Percentiles rank a stretch among this genome's conserved stretches.
phyloP scores from a whole-genome alignment of 2,797 vertebrate species.

The Zalophus californianus region DNA sequence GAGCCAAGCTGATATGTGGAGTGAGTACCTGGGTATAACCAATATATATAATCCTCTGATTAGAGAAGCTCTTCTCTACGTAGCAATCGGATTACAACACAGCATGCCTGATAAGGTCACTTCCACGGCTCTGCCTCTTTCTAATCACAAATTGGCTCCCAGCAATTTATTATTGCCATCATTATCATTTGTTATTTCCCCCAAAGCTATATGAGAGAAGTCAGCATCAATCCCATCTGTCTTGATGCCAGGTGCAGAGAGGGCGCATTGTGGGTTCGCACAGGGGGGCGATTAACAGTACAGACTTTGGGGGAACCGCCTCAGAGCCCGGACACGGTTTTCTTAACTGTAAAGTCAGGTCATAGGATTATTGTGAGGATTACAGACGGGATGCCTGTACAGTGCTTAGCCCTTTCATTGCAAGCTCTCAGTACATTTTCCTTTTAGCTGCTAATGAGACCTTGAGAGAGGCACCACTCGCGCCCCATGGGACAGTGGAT shows the following conservation, averaged over 20 bases:
- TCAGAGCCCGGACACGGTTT: background rate
- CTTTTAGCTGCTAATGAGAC: background rate
- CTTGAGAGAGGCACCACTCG: background rate
- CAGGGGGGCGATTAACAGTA: background rate
- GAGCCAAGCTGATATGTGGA: background rate
- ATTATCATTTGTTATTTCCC: background rate
- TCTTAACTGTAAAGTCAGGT: background rate
- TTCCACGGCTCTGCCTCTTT: conserved; percentile 35
- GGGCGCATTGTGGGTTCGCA: accelerated
- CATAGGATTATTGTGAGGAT: background rate
- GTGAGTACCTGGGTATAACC: background rate
- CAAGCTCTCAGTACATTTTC: background rate
- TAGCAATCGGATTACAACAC: conserved; percentile 42
- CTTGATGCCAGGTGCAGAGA: background rate
- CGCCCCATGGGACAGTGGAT: background rate
- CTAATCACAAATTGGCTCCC: conserved; percentile 22
- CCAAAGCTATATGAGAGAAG: conserved; percentile 32
- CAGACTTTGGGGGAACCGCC: background rate
- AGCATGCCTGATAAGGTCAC: conserved; percentile 54
- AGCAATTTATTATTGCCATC: conserved; percentile 1
- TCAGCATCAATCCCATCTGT: background rate
- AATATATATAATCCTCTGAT: conserved; percentile 41
- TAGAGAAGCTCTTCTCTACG: background rate
- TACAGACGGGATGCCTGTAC: background rate
- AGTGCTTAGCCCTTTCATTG: background rate